These are phyloP conservation scores for Cephalophus harveyi DNA, from an alignment of 2,113 vertebrate species.

Conservation along the genomic window DNA sequence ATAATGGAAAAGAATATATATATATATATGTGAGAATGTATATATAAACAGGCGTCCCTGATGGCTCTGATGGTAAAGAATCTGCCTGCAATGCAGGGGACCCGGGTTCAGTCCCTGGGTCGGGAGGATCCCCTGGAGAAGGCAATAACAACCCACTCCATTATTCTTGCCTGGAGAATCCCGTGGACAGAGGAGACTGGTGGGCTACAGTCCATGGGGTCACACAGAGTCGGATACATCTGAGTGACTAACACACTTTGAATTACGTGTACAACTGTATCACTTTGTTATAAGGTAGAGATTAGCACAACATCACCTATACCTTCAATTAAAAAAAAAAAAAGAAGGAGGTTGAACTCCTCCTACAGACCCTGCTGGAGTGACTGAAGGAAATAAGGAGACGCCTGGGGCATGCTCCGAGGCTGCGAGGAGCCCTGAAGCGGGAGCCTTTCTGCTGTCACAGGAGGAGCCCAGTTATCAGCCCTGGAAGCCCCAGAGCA, in stretches of 20 bases:
- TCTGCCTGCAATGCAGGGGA: too few species aligned
- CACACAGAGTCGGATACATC: neutral
- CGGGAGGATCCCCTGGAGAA: too few species aligned
- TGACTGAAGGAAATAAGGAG: neutral
- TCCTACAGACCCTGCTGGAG: neutral
- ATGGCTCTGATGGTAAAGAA: too few species aligned
- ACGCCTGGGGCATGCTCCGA: fast-evolving
- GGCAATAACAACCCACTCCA: neutral
- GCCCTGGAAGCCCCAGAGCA: neutral
- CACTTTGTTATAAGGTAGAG: neutral
- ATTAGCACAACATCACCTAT: neutral
- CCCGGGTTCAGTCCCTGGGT: too few species aligned
- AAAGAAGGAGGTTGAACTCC: neutral
- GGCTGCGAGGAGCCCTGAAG: neutral
- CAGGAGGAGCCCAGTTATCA: neutral
- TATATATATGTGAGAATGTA: neutral
- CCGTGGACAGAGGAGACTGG: neutral
- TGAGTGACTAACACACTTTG: neutral
- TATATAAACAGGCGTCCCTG: neutral
- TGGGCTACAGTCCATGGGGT: neutral
- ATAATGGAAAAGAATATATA: neutral
- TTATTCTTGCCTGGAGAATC: neutral
- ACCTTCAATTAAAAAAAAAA: neutral
- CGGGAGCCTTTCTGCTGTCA: neutral
- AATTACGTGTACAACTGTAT: neutral